Conservation (phyloP, 2,888 invertebrate species). For the Helicoverpa assulta region DNA sequence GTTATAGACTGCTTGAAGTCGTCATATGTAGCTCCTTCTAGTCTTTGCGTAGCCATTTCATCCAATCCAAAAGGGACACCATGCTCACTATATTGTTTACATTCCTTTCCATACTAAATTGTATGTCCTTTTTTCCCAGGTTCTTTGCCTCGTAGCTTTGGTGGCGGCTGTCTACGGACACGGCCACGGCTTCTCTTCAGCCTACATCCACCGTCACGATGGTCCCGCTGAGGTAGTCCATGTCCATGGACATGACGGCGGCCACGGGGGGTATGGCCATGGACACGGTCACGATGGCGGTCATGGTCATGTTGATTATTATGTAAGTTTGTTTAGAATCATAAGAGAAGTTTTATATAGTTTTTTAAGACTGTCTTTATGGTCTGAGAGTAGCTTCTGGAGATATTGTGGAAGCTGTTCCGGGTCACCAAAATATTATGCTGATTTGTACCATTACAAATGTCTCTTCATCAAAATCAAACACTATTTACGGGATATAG, state of each 20-base stretch:
- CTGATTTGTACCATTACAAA: neutral
- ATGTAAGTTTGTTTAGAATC: slow-evolving; percentile 60
- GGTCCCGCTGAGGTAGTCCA: slow-evolving; percentile 76
- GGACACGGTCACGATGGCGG: slow-evolving; percentile 71
- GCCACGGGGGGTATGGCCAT: slow-evolving; percentile 72
- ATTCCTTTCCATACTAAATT: neutral
- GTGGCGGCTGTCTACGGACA: slow-evolving; percentile 74
- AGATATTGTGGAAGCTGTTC: neutral
- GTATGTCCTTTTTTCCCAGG: slow-evolving; percentile 48
- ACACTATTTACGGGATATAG: no score
- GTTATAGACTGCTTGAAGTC: no score
- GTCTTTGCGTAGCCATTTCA: no score
- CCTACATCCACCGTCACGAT: slow-evolving; percentile 78
- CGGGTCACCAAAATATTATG: neutral
- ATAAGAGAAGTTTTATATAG: neutral
- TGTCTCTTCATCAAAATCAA: neutral
- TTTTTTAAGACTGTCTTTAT: neutral
- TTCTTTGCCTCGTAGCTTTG: slow-evolving; percentile 71
- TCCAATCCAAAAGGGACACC: neutral
- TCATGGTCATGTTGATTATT: slow-evolving; percentile 71
- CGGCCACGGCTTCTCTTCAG: slow-evolving; percentile 79
- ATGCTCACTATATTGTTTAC: neutral
- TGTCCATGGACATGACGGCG: slow-evolving; percentile 71
- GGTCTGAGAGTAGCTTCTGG: neutral
- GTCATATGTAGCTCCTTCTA: no score